These are phyloP conservation scores for Limulus polyphemus DNA, from an alignment of 2,888 invertebrate genomes.

Conservation along the genomic window DNA sequence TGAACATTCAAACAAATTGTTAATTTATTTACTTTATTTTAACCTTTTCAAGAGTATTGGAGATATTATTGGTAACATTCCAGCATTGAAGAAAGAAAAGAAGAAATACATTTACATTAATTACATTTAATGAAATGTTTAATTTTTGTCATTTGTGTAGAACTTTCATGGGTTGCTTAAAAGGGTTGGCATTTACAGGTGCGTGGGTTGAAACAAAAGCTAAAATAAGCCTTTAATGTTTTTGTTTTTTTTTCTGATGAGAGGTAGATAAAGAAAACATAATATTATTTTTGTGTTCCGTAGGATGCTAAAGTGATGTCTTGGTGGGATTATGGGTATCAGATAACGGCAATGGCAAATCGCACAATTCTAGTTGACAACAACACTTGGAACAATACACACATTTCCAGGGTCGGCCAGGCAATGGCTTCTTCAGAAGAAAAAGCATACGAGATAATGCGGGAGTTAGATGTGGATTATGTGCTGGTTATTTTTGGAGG, in stretches of 20 bases:
- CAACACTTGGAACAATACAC: conserved; percentile 99
- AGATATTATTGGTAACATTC: too few species aligned
- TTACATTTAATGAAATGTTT: too few species aligned
- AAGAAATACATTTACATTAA: too few species aligned
- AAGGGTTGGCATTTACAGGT: too few species aligned
- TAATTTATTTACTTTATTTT: too few species aligned
- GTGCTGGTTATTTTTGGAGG: conserved; percentile 97
- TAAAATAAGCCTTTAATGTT: not conserved
- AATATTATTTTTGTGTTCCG: not conserved
- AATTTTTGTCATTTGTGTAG: too few species aligned
- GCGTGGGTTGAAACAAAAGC: too few species aligned
- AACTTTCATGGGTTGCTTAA: too few species aligned
- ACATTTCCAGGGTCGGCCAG: conserved; percentile 93
- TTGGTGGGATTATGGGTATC: conserved; percentile 99
- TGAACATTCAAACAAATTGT: too few species aligned
- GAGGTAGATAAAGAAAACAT: not conserved
- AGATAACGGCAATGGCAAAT: conserved; percentile 98
- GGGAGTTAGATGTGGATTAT: conserved; percentile 91
- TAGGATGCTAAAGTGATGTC: conserved; percentile 95
- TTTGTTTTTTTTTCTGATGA: not conserved
- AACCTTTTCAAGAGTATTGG: too few species aligned
- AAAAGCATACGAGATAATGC: conserved; percentile 94
- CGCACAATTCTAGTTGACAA: conserved; percentile 95
- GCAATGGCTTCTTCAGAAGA: conserved; percentile 97
- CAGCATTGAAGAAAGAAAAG: too few species aligned